Conservation (phyloP, 1,140 invertebrate species). For the Odontomachus brunneus region DNA sequence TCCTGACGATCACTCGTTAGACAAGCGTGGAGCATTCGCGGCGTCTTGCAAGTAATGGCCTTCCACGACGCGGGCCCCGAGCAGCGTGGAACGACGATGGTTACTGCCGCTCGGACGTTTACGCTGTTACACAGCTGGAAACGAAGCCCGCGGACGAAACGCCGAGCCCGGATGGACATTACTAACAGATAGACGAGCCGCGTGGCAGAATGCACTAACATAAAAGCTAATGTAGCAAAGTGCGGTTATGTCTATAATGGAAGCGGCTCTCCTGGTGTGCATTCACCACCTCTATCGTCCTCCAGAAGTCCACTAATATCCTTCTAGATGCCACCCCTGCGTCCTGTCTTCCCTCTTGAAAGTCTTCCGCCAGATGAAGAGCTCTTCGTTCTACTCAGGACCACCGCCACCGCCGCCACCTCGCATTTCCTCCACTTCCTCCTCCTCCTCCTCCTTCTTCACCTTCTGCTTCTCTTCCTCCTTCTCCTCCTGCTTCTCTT, state of each 20-base stretch:
- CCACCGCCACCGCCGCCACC: neutral
- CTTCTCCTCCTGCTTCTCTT: neutral
- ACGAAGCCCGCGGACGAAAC: constrained; percentile 59
- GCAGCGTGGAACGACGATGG: constrained; percentile 66
- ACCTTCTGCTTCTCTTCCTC: neutral
- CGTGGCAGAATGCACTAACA: constrained; percentile 73
- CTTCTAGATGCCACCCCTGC: constrained; percentile 66
- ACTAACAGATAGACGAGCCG: constrained; percentile 73
- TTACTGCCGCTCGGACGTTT: constrained; percentile 67
- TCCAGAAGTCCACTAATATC: constrained; percentile 68
- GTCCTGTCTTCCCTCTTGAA: constrained; percentile 61
- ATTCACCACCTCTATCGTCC: constrained; percentile 47
- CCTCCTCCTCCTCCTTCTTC: neutral
- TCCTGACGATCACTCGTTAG: constrained; percentile 60
- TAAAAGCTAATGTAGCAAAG: constrained; percentile 79
- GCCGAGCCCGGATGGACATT: constrained; percentile 67
- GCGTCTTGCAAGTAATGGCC: constrained; percentile 71
- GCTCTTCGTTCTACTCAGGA: constrained; percentile 5
- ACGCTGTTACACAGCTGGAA: constrained; percentile 65
- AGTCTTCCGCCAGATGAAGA: constrained; percentile 31
- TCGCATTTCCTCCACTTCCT: neutral
- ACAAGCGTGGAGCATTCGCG: constrained; percentile 60
- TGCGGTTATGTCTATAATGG: constrained; percentile 75
- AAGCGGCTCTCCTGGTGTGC: constrained; percentile 59
- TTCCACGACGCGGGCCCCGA: constrained; percentile 11